Percentiles rank a stretch among this genome's conserved stretches.
phyloP scores from a whole-genome alignment of 2,888 invertebrate genomes.

The Macrosoma leucophasiata region DNA sequence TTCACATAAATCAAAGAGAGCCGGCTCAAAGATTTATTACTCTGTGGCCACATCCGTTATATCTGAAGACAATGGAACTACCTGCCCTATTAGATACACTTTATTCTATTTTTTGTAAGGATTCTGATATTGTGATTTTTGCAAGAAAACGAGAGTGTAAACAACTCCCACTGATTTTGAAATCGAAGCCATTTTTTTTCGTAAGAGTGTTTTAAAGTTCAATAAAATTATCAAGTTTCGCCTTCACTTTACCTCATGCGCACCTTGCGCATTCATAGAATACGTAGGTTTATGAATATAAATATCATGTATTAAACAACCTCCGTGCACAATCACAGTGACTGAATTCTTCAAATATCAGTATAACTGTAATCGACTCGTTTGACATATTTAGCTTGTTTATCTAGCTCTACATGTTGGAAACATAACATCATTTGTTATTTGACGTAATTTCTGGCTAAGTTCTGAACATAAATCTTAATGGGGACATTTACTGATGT shows the following conservation, averaged over 20 bases:
- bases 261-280: too few species aligned
- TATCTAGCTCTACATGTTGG: too few species aligned
- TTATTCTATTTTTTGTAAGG: slow-evolving; percentile 37
- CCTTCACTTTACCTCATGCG: slow-evolving; percentile 13
- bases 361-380: slow-evolving; percentile 63
- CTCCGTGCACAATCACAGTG: slow-evolving; percentile 34
- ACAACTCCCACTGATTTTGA: slow-evolving; percentile 18
- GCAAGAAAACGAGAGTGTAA: slow-evolving; percentile 48
- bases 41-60: slow-evolving; percentile 46
- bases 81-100: slow-evolving; percentile 38
- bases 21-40: slow-evolving; percentile 68
- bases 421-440: too few species aligned
- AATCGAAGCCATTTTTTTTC: too few species aligned
- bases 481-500: too few species aligned
- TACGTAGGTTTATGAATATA: too few species aligned
- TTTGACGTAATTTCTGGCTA: too few species aligned
- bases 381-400: slow-evolving; percentile 67
- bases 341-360: slow-evolving; percentile 63
- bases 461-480: too few species aligned
- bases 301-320: slow-evolving; percentile 15
- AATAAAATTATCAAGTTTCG: too few species aligned
- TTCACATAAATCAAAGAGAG: slow-evolving; percentile 73
- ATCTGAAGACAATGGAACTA: slow-evolving; percentile 38
- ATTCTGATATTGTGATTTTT: slow-evolving; percentile 50
- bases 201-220: too few species aligned